Evolutionary conservation across 2,797 vertebrate species (phyloP), one percentile per base, ranked within the genome.

Genomic region (Lerista edwardsae): DNA sequence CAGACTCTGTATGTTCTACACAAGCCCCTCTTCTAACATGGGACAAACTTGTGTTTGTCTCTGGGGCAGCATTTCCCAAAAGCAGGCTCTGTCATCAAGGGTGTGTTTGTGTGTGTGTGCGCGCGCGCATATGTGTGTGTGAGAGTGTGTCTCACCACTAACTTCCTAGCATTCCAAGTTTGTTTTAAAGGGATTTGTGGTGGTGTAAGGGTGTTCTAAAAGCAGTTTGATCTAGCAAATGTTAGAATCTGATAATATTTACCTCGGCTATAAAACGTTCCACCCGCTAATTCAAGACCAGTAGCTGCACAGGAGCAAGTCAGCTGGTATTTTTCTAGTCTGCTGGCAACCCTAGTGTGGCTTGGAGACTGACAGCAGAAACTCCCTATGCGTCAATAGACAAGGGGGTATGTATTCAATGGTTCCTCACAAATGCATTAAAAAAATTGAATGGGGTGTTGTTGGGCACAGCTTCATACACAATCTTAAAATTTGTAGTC

Each of bases 61-160:
- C 34, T 57, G 27, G 69, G n/a, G 61, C 34, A 69, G 31, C 7
- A 25, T 79, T 79, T 79, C 59, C 59, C 34, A n/a, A 84, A 84
- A 55, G 27, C 31, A 80, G n/a, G 29, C 31, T 55, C n/a, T 55
- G 47, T 23, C 12, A 36, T 23, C 19, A 61, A 57, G 3, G 27
- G 25, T 39, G 62, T 44, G 41, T 44, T 4, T 44, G 41, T 44
- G 41, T 44, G 41, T 44, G 41, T 44, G 41, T 44, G 41, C 8
- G 41, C 8, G 41, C 8, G n/a, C n/a, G n/a, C n/a, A n/a, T n/a
- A n/a, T 47, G 44, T 47, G 44, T 47, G 44, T 47, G 44, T 5
- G 44, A 47, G 44, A 47, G 5, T 5, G 11, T 23, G 68, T 14
- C 17, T 75, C 29, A 57, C 9, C 12, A 19, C 11, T 15, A 7